Conservation (phyloP, 2,797 vertebrate species). For the Peromyscus melanophrys region DNA sequence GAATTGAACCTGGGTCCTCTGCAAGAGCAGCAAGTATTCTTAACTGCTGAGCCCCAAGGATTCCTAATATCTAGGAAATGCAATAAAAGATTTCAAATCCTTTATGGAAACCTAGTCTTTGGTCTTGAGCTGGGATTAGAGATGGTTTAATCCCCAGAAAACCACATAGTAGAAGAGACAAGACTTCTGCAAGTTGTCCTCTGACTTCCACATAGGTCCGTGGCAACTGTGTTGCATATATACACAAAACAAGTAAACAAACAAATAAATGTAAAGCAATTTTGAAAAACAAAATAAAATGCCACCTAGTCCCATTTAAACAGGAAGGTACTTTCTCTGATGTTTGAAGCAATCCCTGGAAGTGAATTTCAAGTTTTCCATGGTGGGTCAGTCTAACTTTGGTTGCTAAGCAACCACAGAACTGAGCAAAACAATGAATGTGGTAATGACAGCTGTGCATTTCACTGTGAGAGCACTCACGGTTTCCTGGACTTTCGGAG, state of each 20-base stretch:
- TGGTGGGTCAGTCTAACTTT: slow-evolving; percentile 50
- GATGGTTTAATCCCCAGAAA: background rate
- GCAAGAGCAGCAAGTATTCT: background rate
- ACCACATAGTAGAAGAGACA: background rate
- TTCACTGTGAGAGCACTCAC: background rate
- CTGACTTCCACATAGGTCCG: background rate
- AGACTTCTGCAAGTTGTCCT: background rate
- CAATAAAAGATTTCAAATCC: slow-evolving; percentile 26
- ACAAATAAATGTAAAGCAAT: background rate
- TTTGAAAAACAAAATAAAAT: background rate
- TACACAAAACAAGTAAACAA: background rate
- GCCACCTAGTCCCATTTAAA: background rate
- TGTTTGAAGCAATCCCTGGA: slow-evolving; percentile 40
- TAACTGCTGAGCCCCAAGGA: background rate
- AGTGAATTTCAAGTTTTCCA: slow-evolving; percentile 64
- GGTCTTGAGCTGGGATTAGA: background rate
- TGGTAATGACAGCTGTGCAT: slow-evolving; percentile 49
- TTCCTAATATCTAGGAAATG: background rate
- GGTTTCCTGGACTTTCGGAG: background rate
- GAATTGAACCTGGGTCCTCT: background rate
- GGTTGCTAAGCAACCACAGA: slow-evolving; percentile 75
- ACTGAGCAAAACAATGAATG: slow-evolving; percentile 40
- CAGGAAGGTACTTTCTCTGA: slow-evolving; percentile 41
- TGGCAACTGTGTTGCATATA: background rate
- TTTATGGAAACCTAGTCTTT: background rate